These are phyloP conservation scores for Solea senegalensis DNA, from an alignment of 2,113 vertebrate genomes.

Conservation along the genomic window DNA sequence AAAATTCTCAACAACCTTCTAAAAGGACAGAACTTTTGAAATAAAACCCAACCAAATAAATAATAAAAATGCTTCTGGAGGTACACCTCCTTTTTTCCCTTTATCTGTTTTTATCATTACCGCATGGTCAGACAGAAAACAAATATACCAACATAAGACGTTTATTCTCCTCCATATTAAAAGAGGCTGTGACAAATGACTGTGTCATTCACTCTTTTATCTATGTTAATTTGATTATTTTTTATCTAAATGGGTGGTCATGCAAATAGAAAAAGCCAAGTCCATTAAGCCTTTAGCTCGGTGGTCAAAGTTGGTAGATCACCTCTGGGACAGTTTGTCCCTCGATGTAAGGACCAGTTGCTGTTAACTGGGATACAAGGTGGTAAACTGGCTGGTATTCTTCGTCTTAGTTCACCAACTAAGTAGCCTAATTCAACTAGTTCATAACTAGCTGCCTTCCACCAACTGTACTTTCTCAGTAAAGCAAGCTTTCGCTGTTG, in stretches of 20 bases:
- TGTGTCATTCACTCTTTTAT: constrained; percentile 60
- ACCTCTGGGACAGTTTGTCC: constrained; percentile 31
- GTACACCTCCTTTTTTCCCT: constrained; percentile 59
- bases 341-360: constrained; percentile 29
- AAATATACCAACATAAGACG: constrained; percentile 64
- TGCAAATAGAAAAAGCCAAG: constrained; percentile 72
- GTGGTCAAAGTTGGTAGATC: constrained; percentile 29
- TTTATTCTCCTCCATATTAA: constrained; percentile 52
- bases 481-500: not conserved
- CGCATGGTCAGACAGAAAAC: constrained; percentile 64
- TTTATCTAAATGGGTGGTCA: constrained; percentile 75
- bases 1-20: constrained; percentile 28
- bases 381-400: constrained; percentile 26
- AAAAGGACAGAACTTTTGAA: constrained; percentile 61
- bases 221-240: constrained; percentile 60
- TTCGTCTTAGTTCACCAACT: constrained; percentile 12
- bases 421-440: not conserved
- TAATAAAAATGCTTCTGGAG: constrained; percentile 48
- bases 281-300: constrained; percentile 39
- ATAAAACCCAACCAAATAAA: constrained; percentile 61
- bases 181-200: constrained; percentile 60
- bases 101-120: constrained; percentile 47
- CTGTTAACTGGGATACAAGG: constrained; percentile 25
- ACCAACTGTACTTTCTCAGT: constrained; percentile 37
- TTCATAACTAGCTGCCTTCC: constrained; percentile 21